A percentile compares a stretch with the other conserved stretches of the same genome.
phyloP scores from a whole-genome alignment of 1,140 invertebrate species.

The Drosophila subobscura region DNA sequence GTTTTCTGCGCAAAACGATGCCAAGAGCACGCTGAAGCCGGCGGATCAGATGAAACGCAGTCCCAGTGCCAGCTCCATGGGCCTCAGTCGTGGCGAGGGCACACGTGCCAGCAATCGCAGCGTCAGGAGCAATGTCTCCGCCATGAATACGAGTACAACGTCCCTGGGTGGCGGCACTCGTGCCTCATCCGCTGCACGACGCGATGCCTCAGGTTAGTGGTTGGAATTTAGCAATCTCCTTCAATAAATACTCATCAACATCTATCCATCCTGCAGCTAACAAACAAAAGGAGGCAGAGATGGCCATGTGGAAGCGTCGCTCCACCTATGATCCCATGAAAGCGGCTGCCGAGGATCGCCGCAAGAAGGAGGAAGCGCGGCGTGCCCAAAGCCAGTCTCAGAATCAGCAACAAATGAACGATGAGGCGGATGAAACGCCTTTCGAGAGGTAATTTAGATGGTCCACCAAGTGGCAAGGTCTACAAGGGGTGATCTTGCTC shows the following conservation, averaged over 20 bases:
- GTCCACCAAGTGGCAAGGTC: not conserved
- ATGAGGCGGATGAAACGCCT: constrained; percentile 50
- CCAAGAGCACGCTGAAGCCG: constrained; percentile 85
- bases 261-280: constrained; percentile 64
- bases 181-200: constrained; percentile 67
- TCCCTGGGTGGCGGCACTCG: constrained; percentile 66
- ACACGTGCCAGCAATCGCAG: constrained; percentile 76
- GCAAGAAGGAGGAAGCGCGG: constrained; percentile 85
- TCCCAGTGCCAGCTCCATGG: constrained; percentile 80
- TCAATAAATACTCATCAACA: not conserved
- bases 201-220: constrained; percentile 72
- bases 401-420: constrained; percentile 54
- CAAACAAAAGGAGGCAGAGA: constrained; percentile 91
- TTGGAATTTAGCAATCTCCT: too few species aligned
- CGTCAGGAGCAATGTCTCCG: constrained; percentile 64
- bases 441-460: constrained; percentile 74
- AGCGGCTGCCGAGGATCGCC: constrained; percentile 91
- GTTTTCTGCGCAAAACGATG: constrained; percentile 85
- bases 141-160: constrained; percentile 73
- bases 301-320: constrained; percentile 95
- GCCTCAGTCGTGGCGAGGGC: constrained; percentile 65
- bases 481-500: not conserved
- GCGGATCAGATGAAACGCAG: constrained; percentile 79
- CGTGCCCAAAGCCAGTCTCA: constrained; percentile 48
- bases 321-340: constrained; percentile 96